Evolutionary conservation across 2,888 invertebrate genomes (phyloP), one percentile per base, ranked within the genome.

Genomic region (Andricus curvator): DNA sequence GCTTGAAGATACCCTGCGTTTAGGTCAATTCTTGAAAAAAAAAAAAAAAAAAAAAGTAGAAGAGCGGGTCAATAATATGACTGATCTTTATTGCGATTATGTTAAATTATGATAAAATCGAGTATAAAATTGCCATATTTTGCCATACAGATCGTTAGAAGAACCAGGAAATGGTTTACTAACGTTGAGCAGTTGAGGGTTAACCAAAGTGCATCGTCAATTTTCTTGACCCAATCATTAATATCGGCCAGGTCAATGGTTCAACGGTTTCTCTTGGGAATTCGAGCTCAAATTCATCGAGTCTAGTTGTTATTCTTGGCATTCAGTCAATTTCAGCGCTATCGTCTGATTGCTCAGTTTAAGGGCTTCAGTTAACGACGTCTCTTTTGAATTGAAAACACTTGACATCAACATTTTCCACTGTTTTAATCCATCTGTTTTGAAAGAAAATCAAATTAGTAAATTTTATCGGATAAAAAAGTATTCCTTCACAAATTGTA

Each of bases 221-320:
- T 74, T 74, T 74, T 22, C 74, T 51, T 33, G 56, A 56, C 74
- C 51, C 74, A 56, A 74, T 74, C 74, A 74, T 74, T 74, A 56
- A 74, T 74, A 51, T 56, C 74, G 33, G 20, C 15, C 37, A 17
- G 51, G 25, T 74, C 56, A 56, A 74, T 56, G 29, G 74, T 13
- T 74, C 33, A 56, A 74, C 56, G 33, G 33, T 15, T 56, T 70
- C 70, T 74, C 56, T 74, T 37, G 51, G 17, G 74, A 56, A 56
- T 17, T 48, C 6, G 68, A 68, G 68, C 33, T 74, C 33, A 74
- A 74, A 48, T 74, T 56, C 44, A 44, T 33, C 74, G 17, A n/a
- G 51, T 51, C 56, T 74, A 51, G 74, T 74, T 74, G 51, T 29
- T 74, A 74, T 74, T 74, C 74, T 74, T 74, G 74, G 74, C 74